phyloP scores from a whole-genome alignment of 2,888 invertebrate species.

The Resseliella maxima region DNA sequence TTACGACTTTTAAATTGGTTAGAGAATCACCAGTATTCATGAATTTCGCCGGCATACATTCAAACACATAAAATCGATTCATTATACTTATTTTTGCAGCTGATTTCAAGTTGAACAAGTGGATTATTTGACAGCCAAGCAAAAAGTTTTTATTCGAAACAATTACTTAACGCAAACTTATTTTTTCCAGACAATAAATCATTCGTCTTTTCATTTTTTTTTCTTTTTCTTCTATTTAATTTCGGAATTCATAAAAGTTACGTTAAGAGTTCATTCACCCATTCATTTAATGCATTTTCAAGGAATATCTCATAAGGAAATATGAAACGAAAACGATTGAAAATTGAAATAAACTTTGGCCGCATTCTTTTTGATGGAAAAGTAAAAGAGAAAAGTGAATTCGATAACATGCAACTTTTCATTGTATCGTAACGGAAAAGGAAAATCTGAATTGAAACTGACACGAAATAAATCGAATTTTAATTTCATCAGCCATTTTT shows the following conservation, averaged over 20 bases:
- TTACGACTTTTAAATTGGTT: background rate
- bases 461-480: slow-evolving; percentile 53
- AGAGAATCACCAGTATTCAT: no score
- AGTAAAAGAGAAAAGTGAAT: background rate
- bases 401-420: background rate
- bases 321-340: background rate
- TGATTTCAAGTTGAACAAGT: background rate
- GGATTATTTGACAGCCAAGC: background rate
- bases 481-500: background rate
- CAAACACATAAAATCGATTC: background rate
- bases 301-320: background rate
- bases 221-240: no score
- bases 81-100: background rate
- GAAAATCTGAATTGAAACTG: slow-evolving; percentile 15
- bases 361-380: background rate
- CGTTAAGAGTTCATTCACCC: background rate
- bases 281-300: background rate
- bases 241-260: slow-evolving; percentile 6
- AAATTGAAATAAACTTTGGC: background rate
- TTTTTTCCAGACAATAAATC: slow-evolving; percentile 26
- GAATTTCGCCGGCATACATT: background rate
- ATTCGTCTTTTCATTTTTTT: no score
- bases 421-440: slow-evolving; percentile 9
- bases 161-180: slow-evolving; percentile 34
- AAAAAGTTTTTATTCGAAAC: slow-evolving; percentile 1